Conservation (phyloP, 2,888 invertebrate genomes). For the Oxystoma pomonae region DNA sequence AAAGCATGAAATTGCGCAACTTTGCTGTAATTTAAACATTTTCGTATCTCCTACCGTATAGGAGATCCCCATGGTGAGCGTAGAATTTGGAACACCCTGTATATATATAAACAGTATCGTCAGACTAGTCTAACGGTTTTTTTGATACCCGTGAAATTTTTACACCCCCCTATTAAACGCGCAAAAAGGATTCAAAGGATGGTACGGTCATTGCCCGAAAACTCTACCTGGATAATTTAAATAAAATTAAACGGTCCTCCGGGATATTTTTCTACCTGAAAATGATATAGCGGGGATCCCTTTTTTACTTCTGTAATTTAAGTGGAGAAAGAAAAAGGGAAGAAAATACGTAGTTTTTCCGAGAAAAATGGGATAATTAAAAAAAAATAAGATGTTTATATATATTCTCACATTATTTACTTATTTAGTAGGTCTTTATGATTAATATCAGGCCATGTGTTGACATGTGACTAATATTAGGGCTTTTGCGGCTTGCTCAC, state of each 20-base stretch:
- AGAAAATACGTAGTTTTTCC: too few relatives aligned
- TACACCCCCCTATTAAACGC: background rate
- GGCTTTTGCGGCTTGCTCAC: conserved; percentile 49
- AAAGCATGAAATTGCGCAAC: too few relatives aligned
- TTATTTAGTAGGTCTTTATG: conserved; percentile 34
- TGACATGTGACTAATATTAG: conserved; percentile 49
- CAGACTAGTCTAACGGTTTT: too few relatives aligned
- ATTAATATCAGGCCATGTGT: conserved; percentile 50
- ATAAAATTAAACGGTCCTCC: background rate
- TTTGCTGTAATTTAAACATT: too few relatives aligned
- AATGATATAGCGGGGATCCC: background rate
- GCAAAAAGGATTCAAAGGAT: background rate
- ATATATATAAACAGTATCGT: too few relatives aligned
- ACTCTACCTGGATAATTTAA: conserved; percentile 1
- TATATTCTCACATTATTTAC: background rate
- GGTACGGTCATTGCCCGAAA: background rate
- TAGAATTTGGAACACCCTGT: too few relatives aligned
- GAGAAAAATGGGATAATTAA: too few relatives aligned
- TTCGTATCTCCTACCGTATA: too few relatives aligned
- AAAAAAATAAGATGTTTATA: too few relatives aligned
- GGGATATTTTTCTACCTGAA: background rate
- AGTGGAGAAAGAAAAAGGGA: background rate
- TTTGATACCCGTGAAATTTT: too few relatives aligned
- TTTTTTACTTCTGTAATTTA: background rate
- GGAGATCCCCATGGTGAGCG: too few relatives aligned